A percentile compares a stretch with the other conserved stretches of the same genome.
These are phyloP conservation scores for Fragum sueziense DNA, from an alignment of 2,888 invertebrate genomes.

Conservation along the genomic window DNA sequence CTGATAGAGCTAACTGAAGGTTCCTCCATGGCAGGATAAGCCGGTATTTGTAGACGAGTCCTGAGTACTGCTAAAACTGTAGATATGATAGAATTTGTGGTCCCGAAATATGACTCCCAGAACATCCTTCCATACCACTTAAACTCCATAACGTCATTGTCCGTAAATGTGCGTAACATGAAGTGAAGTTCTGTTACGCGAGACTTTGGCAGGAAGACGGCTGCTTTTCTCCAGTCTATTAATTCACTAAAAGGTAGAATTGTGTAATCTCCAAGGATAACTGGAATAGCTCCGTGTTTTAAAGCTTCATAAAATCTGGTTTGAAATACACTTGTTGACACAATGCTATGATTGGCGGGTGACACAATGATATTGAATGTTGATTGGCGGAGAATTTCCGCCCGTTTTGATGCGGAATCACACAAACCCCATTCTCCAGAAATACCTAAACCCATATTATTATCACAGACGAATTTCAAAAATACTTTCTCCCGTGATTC, in stretches of 20 bases:
- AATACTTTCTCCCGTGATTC: constrained; percentile 87
- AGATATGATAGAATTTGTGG: constrained; percentile 92
- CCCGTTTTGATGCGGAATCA: constrained; percentile 85
- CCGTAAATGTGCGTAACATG: constrained; percentile 91
- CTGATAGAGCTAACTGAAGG: constrained; percentile 91
- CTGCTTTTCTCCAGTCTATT: constrained; percentile 84
- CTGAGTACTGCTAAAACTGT: constrained; percentile 92
- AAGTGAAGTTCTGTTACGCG: constrained; percentile 93
- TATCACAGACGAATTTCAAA: constrained; percentile 91
- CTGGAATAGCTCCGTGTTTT: constrained; percentile 94
- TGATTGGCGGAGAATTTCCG: constrained; percentile 85
- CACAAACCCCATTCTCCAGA: constrained; percentile 89
- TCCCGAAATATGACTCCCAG: constrained; percentile 95
- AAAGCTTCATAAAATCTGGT: constrained; percentile 94
- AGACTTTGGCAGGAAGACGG: constrained; percentile 83
- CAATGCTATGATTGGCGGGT: constrained; percentile 87
- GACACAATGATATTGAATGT: constrained; percentile 93
- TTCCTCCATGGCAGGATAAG: constrained; percentile 89
- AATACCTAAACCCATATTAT: constrained; percentile 59
- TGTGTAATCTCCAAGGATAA: constrained; percentile 90
- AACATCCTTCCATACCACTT: constrained; percentile 93
- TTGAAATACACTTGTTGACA: constrained; percentile 84
- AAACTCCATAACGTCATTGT: constrained; percentile 90
- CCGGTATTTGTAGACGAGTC: constrained; percentile 93
- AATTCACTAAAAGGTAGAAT: constrained; percentile 91